Conservation (phyloP, 2,113 vertebrate species). For the Oncorhynchus keta region DNA sequence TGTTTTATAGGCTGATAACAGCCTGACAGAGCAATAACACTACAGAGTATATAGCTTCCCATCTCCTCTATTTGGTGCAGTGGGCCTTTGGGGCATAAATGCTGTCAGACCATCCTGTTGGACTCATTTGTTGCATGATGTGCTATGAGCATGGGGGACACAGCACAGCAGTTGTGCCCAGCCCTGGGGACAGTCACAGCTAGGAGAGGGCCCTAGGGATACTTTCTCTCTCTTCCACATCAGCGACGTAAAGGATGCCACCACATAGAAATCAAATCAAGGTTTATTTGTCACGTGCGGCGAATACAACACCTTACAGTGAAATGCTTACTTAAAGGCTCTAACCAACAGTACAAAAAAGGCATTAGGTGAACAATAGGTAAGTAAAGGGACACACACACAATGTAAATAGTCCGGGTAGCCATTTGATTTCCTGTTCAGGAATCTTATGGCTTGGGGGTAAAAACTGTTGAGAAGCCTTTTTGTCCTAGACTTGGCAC, state of each 20-base stretch:
- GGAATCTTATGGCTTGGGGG: no score
- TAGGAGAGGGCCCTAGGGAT: not conserved
- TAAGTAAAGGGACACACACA: no score
- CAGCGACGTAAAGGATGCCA: not conserved
- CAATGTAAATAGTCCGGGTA: no score
- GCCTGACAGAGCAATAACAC: conserved; percentile 4
- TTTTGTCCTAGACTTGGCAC: no score
- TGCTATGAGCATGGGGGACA: not conserved
- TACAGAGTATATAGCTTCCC: not conserved
- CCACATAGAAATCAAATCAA: not conserved
- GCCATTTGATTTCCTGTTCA: no score
- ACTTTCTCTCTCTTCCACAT: not conserved
- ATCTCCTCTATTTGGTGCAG: conserved; percentile 13
- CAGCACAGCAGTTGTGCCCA: not conserved
- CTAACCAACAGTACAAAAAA: no score
- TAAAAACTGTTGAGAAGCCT: no score
- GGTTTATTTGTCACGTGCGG: no score
- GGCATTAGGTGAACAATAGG: no score
- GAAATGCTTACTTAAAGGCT: no score
- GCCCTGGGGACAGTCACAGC: not conserved
- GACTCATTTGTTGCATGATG: not conserved
- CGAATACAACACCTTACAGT: no score
- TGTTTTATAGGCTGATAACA: not conserved
- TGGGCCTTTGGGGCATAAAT: conserved; percentile 14
- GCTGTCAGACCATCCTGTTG: conserved; percentile 16